These are phyloP conservation scores for Halesus radiatus DNA, from an alignment of 1,140 invertebrate species.

Conservation along the genomic window DNA sequence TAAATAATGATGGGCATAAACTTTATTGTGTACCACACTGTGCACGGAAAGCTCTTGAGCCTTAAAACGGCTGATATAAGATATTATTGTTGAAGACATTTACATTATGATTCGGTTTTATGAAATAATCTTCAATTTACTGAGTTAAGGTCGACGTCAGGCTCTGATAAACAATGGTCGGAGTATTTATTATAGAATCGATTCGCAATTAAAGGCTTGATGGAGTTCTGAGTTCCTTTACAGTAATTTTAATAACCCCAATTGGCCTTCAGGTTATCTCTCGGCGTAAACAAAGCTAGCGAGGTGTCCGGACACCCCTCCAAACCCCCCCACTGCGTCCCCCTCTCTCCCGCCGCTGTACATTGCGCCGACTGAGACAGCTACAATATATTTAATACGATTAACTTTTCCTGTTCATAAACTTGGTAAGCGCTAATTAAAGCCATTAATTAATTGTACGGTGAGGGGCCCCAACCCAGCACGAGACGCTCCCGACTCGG, in stretches of 20 bases:
- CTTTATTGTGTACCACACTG: too few species aligned
- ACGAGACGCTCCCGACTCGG: not conserved
- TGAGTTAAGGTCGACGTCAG: too few species aligned
- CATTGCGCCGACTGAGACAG: slow-evolving; percentile 41
- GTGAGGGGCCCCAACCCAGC: slow-evolving; percentile 17
- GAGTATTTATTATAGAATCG: not conserved
- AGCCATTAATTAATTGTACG: slow-evolving; percentile 57
- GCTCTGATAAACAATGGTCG: too few species aligned
- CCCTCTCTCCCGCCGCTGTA: not conserved
- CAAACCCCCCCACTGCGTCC: not conserved
- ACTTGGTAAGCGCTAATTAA: slow-evolving; percentile 57
- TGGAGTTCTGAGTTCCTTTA: slow-evolving; percentile 38
- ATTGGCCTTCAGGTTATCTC: slow-evolving; percentile 37
- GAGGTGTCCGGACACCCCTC: not conserved
- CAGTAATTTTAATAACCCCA: slow-evolving; percentile 50
- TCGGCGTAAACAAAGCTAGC: slow-evolving; percentile 23
- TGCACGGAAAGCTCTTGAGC: too few species aligned
- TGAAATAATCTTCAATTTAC: too few species aligned
- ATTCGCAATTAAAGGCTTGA: not conserved
- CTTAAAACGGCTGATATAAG: too few species aligned
- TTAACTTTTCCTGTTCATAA: slow-evolving; percentile 57
- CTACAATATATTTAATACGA: slow-evolving; percentile 54
- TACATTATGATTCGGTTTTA: too few species aligned
- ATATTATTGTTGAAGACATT: too few species aligned
- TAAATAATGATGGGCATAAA: too few species aligned